Percentiles rank a stretch among this genome's conserved stretches.
These are phyloP conservation scores for Sitta europaea DNA, from an alignment of 2,113 vertebrate genomes.

Conservation along the genomic window DNA sequence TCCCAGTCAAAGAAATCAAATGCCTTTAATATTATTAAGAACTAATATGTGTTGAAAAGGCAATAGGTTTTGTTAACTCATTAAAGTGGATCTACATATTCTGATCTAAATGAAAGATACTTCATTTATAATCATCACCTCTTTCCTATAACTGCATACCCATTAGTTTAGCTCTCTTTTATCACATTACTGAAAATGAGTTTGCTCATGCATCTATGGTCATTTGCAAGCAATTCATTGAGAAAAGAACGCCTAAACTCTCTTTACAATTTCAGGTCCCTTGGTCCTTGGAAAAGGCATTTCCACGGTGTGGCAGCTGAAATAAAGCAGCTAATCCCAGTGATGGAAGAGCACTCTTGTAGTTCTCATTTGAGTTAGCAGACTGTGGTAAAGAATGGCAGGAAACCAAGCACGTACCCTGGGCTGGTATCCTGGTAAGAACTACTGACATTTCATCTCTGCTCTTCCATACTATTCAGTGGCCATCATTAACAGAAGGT, in stretches of 20 bases:
- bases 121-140: background rate
- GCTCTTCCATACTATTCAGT: background rate
- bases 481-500: background rate
- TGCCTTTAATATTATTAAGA: background rate
- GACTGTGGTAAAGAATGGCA: background rate
- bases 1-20: slow-evolving; percentile 7
- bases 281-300: background rate
- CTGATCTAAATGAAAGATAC: background rate
- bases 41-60: background rate
- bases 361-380: background rate
- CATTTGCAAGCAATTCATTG: background rate
- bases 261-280: background rate
- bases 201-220: background rate
- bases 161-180: background rate
- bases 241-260: background rate
- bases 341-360: background rate
- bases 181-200: background rate
- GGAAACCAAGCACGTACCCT: background rate
- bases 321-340: background rate
- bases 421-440: background rate
- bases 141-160: background rate
- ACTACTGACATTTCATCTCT: background rate
- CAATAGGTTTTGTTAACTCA: background rate
- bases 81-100: background rate
- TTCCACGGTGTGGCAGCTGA: background rate